A percentile compares a stretch with the other conserved stretches of the same genome.
These are phyloP conservation scores for Bicyclus anynana DNA, from an alignment of 1,140 invertebrate genomes.

Conservation along the genomic window DNA sequence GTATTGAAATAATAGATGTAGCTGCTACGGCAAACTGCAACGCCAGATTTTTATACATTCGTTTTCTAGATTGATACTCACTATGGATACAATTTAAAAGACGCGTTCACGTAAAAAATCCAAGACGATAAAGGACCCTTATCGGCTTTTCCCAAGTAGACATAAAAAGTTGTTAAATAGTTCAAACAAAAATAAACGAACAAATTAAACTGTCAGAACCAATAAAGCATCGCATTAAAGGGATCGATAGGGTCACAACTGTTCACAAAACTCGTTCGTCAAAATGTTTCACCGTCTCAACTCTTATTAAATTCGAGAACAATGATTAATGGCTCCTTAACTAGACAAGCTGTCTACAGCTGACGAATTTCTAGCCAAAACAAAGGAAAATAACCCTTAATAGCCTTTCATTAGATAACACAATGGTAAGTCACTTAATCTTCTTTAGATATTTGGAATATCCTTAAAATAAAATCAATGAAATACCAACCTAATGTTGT, in stretches of 20 bases:
- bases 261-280: slow-evolving; percentile 42
- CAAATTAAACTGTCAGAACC: slow-evolving; percentile 10
- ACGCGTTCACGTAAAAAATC: no score
- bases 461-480: not conserved
- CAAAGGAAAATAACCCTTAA: slow-evolving; percentile 9
- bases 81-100: no score
- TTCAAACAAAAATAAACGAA: not conserved
- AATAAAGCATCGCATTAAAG: slow-evolving; percentile 26
- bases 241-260: slow-evolving; percentile 16
- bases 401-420: not conserved
- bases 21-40: no score
- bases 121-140: no score
- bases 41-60: no score
- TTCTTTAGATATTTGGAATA: not conserved
- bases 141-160: not conserved
- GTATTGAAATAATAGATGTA: no score
- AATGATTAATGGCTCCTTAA: slow-evolving; percentile 50
- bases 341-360: slow-evolving; percentile 29
- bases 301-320: slow-evolving; percentile 55
- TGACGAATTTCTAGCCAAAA: slow-evolving; percentile 22
- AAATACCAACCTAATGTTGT: not conserved
- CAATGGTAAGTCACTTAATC: not conserved
- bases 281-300: slow-evolving; percentile 36
- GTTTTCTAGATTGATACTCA: no score
- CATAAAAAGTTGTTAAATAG: not conserved